Percentiles rank a stretch among this genome's conserved stretches.
These are phyloP conservation scores for Oceanodroma leucorhoa DNA, from an alignment of 2,797 vertebrate genomes.

Conservation along the genomic window DNA sequence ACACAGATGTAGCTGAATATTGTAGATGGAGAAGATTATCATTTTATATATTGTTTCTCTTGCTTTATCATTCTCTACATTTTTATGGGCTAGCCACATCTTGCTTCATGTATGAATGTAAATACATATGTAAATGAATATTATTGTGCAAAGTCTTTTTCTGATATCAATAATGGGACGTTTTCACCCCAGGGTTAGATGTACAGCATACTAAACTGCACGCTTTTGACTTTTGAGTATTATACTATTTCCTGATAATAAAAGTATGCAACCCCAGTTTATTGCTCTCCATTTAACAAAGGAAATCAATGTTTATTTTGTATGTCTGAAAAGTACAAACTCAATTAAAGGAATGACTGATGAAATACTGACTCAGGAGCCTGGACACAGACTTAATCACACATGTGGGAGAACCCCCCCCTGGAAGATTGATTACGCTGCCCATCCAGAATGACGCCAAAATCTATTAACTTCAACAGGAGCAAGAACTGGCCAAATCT, in stretches of 20 bases:
- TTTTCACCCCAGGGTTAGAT: background rate
- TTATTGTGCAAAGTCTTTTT: background rate
- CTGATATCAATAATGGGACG: background rate
- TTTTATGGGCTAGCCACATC: conserved; percentile 33
- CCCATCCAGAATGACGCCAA: background rate
- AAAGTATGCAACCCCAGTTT: conserved; percentile 13
- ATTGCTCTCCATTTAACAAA: conserved; percentile 37
- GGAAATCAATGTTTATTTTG: conserved; percentile 51
- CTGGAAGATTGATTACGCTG: background rate
- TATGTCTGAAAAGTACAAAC: conserved; percentile 28
- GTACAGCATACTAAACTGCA: background rate
- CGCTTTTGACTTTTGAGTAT: background rate
- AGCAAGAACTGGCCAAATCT: background rate
- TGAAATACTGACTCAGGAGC: conserved; percentile 3
- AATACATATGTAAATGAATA: background rate
- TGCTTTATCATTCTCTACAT: conserved; percentile 30
- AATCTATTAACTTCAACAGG: background rate
- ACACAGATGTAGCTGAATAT: conserved; percentile 34
- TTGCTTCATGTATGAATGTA: background rate
- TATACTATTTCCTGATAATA: conserved; percentile 27
- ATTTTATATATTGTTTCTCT: conserved; percentile 26
- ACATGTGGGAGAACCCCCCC: background rate
- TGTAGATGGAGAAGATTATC: conserved; percentile 1
- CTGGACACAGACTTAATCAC: background rate
- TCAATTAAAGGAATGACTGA: background rate